Base-by-base conservation (phyloP, 2,888 invertebrate species). In the Trisateles emortualis region DNA sequence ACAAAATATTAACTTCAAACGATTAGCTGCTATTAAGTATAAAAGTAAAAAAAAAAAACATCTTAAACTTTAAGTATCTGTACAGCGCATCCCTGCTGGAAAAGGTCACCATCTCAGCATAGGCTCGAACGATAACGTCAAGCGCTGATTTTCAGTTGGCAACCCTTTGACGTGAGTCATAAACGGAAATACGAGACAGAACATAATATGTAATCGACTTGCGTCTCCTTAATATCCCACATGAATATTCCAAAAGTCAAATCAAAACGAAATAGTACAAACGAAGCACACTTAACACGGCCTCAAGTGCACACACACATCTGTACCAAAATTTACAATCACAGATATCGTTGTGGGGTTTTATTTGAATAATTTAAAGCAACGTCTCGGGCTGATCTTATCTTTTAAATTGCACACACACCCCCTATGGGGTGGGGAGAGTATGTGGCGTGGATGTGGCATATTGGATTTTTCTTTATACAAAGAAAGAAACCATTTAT, bases 301-400 rank as follows among this genome's bases (percentile, higher is more conserved):
- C 71, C 64, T 38, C 54, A 59, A 68, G 56, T 74, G 78, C 74
- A 83, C 66, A 62, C 70, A 74, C 78, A 80, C 82, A 83, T 80
- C 72, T 83, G 81, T 74, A 78, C 72, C 71, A 75, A 82, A 87
- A 87, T 88, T 84, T 87, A 87, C 86, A 88, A 88, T 87, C 87
- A 83, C 82, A 87, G 86, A 86, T 86, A 86, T 83, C 78, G 78
- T 74, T 58, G 74, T 64, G 70, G 83, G 85, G 84, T 87, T 88
- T 87, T 88, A 86, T 90, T 90, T 87, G 90, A 88, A 88, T 89
- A 87, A 89, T 90, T 89, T 90, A 88, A 87, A 79, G 80, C 72
- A 72, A 73, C 68, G 64, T 68, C 78, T 76, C 72, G 74, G 74
- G 78, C 70, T 64, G 74, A 89, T 88, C 74, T 79, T 88, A 90